Evolutionary conservation across 2,888 invertebrate genomes (phyloP).

Genomic region (Apomyelois bistriatella): DNA sequence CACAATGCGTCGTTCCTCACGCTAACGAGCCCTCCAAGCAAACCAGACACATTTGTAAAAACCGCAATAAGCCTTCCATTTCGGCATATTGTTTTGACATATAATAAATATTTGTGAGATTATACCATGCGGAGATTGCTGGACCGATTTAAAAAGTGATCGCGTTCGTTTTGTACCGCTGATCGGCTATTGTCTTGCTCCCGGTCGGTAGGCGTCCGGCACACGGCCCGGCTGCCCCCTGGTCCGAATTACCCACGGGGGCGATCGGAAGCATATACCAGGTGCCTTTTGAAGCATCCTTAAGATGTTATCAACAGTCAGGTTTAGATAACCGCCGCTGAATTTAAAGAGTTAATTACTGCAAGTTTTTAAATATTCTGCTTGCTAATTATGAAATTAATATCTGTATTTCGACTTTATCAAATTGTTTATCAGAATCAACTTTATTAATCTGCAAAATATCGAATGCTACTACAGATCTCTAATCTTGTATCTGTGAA

Average conservation of each 20-base stretch:
- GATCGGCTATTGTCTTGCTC: slow-evolving; percentile 48
- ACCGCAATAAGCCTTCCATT: slow-evolving; percentile 75
- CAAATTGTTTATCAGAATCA: neutral
- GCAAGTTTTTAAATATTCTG: neutral
- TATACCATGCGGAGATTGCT: slow-evolving; percentile 63
- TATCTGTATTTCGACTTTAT: neutral
- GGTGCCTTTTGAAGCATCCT: slow-evolving; percentile 34
- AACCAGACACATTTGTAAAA: slow-evolving; percentile 78
- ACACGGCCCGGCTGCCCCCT: slow-evolving; percentile 24
- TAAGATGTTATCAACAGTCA: slow-evolving; percentile 16
- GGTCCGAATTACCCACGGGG: slow-evolving; percentile 71
- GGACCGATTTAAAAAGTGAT: slow-evolving; percentile 63
- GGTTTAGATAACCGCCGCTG: slow-evolving; percentile 10
- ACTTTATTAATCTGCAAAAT: neutral
- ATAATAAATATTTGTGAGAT: slow-evolving; percentile 79
- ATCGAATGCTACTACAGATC: neutral
- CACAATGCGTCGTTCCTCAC: slow-evolving; percentile 75
- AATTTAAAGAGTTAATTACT: slow-evolving; percentile 12
- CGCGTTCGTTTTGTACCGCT: slow-evolving; percentile 46
- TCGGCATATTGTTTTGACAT: slow-evolving; percentile 80
- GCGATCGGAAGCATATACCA: slow-evolving; percentile 56
- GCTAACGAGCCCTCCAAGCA: slow-evolving; percentile 76
- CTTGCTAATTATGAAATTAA: neutral
- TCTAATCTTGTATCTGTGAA: neutral
- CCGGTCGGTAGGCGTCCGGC: slow-evolving; percentile 39